phyloP scores from a whole-genome alignment of 2,888 invertebrate species.

The Tetramorium bicarinatum region DNA sequence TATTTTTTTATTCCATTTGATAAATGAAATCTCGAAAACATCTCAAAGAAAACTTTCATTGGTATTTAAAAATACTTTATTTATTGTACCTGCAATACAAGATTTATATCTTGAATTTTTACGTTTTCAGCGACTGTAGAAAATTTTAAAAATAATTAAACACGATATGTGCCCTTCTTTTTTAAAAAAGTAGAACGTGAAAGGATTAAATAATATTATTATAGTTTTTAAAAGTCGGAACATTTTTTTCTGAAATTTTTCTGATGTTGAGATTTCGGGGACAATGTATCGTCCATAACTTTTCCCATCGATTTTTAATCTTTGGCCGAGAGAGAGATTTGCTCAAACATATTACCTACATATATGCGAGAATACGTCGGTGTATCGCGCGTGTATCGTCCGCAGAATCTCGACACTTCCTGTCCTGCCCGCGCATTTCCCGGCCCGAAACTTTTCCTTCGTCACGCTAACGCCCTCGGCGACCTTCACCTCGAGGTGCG shows the following conservation, averaged over 20 bases:
- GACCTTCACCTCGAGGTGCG: slow-evolving; percentile 76
- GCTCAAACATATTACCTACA: background rate
- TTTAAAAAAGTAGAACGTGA: background rate
- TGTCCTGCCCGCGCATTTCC: slow-evolving; percentile 42
- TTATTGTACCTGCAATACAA: background rate
- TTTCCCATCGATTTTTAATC: background rate
- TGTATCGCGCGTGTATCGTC: slow-evolving; percentile 11
- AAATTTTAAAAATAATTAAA: background rate
- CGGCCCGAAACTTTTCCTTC: slow-evolving; percentile 66
- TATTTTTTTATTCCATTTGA: background rate
- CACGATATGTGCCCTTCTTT: no score
- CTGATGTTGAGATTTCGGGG: background rate
- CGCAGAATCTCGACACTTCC: slow-evolving; percentile 46
- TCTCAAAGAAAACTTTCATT: background rate
- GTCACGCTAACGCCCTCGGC: slow-evolving; percentile 68
- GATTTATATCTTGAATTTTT: background rate
- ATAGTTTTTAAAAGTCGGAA: no score
- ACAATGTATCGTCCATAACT: background rate
- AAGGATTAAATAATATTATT: background rate
- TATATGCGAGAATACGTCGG: background rate
- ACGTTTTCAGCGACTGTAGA: background rate
- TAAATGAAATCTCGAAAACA: background rate
- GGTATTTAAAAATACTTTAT: background rate
- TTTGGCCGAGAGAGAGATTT: background rate
- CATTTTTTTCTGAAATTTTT: no score